phyloP scores from a whole-genome alignment of 2,797 vertebrate species.

The Sebastolobus altivelis region DNA sequence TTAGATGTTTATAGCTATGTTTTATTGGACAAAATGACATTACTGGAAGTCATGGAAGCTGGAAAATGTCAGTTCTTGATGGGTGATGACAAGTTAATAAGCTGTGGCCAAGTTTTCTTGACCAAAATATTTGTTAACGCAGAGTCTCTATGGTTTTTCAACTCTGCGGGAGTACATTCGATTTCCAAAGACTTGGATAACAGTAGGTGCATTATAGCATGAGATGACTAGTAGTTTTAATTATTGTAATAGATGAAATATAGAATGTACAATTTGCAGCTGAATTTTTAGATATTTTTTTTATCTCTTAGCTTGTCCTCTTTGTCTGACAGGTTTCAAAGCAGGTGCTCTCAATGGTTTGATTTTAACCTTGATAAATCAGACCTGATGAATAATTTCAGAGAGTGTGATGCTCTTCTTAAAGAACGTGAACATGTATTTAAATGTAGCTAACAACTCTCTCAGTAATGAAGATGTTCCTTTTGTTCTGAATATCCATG shows the following conservation, averaged over 20 bases:
- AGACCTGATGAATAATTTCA: background rate
- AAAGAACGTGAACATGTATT: background rate
- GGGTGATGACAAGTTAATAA: background rate
- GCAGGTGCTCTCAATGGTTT: background rate
- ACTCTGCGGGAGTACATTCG: background rate
- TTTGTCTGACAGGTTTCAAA: background rate
- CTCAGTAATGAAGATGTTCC: background rate
- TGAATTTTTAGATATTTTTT: background rate
- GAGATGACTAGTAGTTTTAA: background rate
- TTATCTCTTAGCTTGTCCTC: background rate
- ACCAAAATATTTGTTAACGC: background rate
- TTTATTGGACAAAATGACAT: background rate
- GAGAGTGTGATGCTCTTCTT: background rate
- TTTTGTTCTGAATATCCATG: background rate
- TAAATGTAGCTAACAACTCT: background rate
- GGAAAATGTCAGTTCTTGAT: background rate
- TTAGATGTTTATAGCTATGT: background rate
- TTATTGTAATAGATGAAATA: background rate
- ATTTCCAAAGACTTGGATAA: background rate
- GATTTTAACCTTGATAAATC: conserved; percentile 4
- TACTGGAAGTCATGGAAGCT: background rate
- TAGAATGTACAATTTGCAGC: background rate
- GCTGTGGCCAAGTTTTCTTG: background rate
- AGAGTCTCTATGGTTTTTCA: background rate
- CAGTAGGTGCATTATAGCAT: background rate